phyloP scores from a whole-genome alignment of 1,140 invertebrate species.

The Sipha flava region DNA sequence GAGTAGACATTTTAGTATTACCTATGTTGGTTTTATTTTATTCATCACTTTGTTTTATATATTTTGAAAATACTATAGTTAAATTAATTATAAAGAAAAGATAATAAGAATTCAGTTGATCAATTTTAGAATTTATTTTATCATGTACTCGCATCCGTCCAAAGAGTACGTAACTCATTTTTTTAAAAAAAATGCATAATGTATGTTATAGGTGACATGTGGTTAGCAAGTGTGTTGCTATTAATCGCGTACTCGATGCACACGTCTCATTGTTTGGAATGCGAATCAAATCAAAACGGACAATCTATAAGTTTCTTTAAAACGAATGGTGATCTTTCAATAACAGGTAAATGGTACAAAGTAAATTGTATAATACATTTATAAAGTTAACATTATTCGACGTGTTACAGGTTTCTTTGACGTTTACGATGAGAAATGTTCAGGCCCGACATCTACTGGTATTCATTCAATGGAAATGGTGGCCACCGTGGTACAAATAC shows the following conservation, averaged over 20 bases:
- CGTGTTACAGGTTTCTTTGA: slow-evolving; percentile 44
- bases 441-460: slow-evolving; percentile 42
- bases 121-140: too few relatives aligned
- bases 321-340: neutral
- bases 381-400: neutral
- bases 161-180: too few relatives aligned
- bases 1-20: too few relatives aligned
- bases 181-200: too few relatives aligned
- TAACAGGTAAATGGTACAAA: neutral
- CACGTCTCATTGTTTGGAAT: neutral
- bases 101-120: too few relatives aligned
- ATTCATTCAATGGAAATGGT: slow-evolving; percentile 44
- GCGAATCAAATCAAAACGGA: slow-evolving; percentile 9
- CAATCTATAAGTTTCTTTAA: neutral
- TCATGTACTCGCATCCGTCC: too few relatives aligned
- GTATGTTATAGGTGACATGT: neutral
- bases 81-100: too few relatives aligned
- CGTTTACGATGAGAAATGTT: slow-evolving; percentile 45
- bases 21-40: too few relatives aligned
- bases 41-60: too few relatives aligned
- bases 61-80: too few relatives aligned
- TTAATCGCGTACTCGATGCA: neutral
- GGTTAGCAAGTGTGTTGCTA: neutral
- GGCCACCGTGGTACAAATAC: slow-evolving; percentile 42
- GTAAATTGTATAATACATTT: neutral